Percentiles rank a stretch among this genome's conserved stretches.
Evolutionary conservation across 2,797 vertebrate genomes (phyloP).

Genomic region (Glyptemys insculpta): DNA sequence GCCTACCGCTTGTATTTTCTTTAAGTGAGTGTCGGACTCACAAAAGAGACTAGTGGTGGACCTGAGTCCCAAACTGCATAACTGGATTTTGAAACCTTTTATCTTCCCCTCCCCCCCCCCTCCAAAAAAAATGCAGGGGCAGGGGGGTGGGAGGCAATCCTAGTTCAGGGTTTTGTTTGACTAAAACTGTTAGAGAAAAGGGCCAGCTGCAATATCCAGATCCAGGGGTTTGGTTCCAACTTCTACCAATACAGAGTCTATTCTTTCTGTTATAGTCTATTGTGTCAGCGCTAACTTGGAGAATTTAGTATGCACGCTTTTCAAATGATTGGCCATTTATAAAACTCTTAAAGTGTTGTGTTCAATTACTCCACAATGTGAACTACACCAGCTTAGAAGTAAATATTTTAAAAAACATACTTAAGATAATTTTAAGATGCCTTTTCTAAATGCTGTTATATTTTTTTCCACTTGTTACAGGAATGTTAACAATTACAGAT

Average conservation of each 20-base stretch:
- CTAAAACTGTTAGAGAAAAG: background rate
- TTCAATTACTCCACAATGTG: background rate
- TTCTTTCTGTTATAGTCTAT: background rate
- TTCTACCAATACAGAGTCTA: background rate
- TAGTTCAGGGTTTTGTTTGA: background rate
- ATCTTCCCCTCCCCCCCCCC: background rate
- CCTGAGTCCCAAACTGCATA: background rate
- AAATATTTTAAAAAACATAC: background rate
- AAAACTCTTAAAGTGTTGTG: background rate
- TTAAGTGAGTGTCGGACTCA: background rate
- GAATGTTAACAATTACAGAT: constrained; percentile 99
- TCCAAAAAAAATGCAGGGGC: no score
- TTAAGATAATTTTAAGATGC: constrained; percentile 26
- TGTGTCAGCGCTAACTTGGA: background rate
- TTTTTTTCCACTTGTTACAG: constrained; percentile 79
- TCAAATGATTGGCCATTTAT: background rate
- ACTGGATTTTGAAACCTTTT: background rate
- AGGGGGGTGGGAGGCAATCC: background rate
- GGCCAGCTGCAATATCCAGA: background rate
- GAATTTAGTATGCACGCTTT: background rate
- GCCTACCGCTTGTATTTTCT: constrained; percentile 1
- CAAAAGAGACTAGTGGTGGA: constrained; percentile 5
- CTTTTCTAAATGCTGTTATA: background rate
- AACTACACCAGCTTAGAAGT: background rate
- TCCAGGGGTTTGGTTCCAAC: background rate